phyloP scores from a whole-genome alignment of 2,113 vertebrate genomes.

The Bubalus kerabau region DNA sequence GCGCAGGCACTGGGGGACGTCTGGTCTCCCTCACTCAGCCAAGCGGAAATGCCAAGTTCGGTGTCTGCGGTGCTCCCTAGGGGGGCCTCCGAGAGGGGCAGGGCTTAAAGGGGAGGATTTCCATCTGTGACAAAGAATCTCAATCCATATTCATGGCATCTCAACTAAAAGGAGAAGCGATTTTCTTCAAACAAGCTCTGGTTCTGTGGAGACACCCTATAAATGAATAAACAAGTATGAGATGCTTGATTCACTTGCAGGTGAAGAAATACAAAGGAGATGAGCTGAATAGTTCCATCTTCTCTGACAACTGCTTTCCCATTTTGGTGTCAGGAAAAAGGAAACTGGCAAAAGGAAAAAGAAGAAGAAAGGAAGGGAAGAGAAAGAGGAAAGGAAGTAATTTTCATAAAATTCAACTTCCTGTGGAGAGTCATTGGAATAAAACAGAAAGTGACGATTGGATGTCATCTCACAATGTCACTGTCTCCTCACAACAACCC shows the following conservation, averaged over 20 bases:
- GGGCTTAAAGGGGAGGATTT: background rate
- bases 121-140: background rate
- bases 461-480: background rate
- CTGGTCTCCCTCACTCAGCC: background rate
- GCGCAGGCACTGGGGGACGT: background rate
- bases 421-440: background rate
- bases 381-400: background rate
- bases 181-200: background rate
- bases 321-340: background rate
- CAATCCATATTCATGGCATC: background rate
- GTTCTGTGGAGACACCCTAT: background rate
- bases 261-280: background rate
- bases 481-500: background rate
- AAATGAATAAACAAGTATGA: background rate
- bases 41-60: background rate
- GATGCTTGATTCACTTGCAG: background rate
- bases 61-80: background rate
- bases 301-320: background rate
- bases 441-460: background rate
- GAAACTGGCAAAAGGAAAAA: background rate
- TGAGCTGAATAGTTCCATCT: background rate
- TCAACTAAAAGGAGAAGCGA: background rate
- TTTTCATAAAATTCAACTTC: background rate
- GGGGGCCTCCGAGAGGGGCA: background rate
- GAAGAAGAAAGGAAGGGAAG: accelerated